Evolutionary conservation across 2,797 vertebrate genomes (phyloP).

Genomic region (Chanos chanos): DNA sequence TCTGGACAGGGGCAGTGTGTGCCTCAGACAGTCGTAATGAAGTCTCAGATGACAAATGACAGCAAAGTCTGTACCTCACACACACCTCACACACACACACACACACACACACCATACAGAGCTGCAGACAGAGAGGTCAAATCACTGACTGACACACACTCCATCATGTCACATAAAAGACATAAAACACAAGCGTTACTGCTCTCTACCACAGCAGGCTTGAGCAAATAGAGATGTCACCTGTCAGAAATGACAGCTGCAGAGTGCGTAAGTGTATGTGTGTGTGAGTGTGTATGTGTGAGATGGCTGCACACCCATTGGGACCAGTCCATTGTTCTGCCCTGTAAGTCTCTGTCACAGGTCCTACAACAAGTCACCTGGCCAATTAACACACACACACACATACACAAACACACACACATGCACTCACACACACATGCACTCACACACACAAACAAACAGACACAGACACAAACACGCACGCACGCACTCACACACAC

Average conservation of each 20-base stretch:
- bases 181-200: too few relatives aligned
- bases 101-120: not conserved
- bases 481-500: not conserved
- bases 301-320: conserved; percentile 34
- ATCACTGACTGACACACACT: conserved; percentile 11
- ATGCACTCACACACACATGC: not conserved
- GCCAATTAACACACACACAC: conserved; percentile 44
- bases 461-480: too few relatives aligned
- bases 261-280: conserved; percentile 8
- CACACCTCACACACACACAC: conserved; percentile 1
- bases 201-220: not conserved
- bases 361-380: conserved; percentile 41
- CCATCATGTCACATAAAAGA: not conserved
- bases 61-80: conserved; percentile 21
- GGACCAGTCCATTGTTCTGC: conserved; percentile 42
- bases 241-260: conserved; percentile 31
- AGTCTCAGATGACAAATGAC: conserved; percentile 54
- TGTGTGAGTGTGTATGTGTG: conserved; percentile 13
- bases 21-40: conserved; percentile 54
- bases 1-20: conserved; percentile 46
- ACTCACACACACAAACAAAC: too few relatives aligned
- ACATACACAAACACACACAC: conserved; percentile 7
- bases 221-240: conserved; percentile 25
- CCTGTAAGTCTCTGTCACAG: conserved; percentile 41
- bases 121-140: not conserved